Base-by-base conservation (phyloP, 2,113 vertebrate genomes). In the Strix uralensis region DNA sequence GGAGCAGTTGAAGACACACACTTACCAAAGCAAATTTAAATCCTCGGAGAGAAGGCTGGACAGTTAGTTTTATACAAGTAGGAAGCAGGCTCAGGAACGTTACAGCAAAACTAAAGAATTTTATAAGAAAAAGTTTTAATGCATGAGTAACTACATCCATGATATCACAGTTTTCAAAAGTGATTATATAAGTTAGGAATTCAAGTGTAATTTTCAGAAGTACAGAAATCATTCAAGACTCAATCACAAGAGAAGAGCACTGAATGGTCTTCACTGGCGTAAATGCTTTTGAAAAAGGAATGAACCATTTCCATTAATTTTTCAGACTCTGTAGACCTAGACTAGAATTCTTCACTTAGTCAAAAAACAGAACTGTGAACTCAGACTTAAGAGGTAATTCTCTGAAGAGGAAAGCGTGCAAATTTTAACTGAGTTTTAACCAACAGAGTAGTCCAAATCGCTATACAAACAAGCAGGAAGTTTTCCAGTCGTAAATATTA, bases 1-100 rank as follows among this genome's bases (percentile, higher is more conserved):
- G 55, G 55, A 92, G 73, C 61, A 86, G 49, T 10, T 42, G 9
- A 34, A 61, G 85, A 7, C 30, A 51, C 29, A 72, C n/a, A 98
- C 99, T 99, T 98, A 99, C 99, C 99, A 99, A 95, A 65, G 99
- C 97, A 42, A 99, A 98, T 94, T 98, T 99, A 95, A 99, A 99
- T 75, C 98, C 98, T 98, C 97, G 98, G 63, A 99, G 96, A n/a
- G 98, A 99, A 19, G 99, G 99, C 88, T 98, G 99, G 11, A 95
- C 97, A 19, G 98, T 97, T 44, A 99, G 94, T 94, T 98, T 99
- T 85, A 99, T 47, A 71, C 98, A 99, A 25, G 99, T 98, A 17
- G 99, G 99, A 47, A 99, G 96, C 67, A 98, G 92, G 47, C 98
- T 98, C 96, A 99, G 94, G 85, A 99, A 91, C 8, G 99, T 99